Base-by-base conservation (phyloP, 2,888 invertebrate species). In the Panzeria rudis region DNA sequence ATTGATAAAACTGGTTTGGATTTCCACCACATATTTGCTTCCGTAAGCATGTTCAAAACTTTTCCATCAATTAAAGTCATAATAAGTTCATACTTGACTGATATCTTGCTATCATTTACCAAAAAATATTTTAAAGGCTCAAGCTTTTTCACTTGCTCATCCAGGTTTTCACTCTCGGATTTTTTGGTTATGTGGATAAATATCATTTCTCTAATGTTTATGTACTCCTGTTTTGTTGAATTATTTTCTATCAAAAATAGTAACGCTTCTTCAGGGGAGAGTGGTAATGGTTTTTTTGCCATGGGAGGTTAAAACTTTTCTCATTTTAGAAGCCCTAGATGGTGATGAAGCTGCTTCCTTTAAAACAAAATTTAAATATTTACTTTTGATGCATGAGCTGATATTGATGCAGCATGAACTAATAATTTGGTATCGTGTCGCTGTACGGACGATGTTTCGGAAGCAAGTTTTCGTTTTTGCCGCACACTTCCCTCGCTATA, bases 111-210 rank as follows among this genome's bases (percentile, higher is more conserved):
- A 6, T 5, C 32, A 6, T 32, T 32, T 32, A 32, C 32, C 32
- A 32, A 5, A 32, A 3, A 32, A 32, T 32, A 32, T 32, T 32
- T 6, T 6, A 32, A 32, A 32, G 32, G 32, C 32, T 32, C 6
- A 32, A 32, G 4, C 3, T 32, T 32, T 32, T 3, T 5, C 6
- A 32, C 6, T 32, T 32, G 32, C 32, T 5, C 32, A 32, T 32
- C 32, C 32, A 32, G 32, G 5, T 47, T 47, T 47, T 2, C 7
- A 8, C 32, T n/a, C 32, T 32, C 9, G 32, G 9, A 29, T 35
- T 35, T 59, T 32, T 9, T 15, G 6, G n/a, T 56, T 29, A 32
- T 56, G 56, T 56, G 56, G 29, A 56, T 56, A 56, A 56, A 29
- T 56, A 56, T 59, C 32, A 32, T 32, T 32, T 59, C 17, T 2